These are phyloP conservation scores for Trichonephila clavipes DNA, from an alignment of 1,140 invertebrate genomes.

Conservation along the genomic window DNA sequence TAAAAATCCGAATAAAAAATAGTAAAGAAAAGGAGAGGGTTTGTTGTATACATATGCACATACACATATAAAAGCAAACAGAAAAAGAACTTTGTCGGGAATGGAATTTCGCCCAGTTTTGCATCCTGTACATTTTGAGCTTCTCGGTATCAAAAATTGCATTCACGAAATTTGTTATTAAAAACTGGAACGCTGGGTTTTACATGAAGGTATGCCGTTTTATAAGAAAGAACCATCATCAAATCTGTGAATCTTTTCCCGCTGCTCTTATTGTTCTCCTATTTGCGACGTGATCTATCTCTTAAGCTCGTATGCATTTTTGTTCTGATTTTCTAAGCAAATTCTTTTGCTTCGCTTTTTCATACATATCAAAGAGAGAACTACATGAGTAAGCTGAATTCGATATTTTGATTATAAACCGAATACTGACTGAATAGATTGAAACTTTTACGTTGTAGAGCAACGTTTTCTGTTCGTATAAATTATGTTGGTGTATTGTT, in stretches of 20 bases:
- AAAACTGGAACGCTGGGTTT: background rate
- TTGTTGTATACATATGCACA: constrained; percentile 13
- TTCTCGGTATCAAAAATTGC: constrained; percentile 38
- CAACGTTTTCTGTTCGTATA: too few relatives aligned
- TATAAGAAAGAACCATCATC: constrained; percentile 27
- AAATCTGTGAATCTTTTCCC: background rate
- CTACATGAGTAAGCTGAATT: too few relatives aligned
- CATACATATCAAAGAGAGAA: too few relatives aligned
- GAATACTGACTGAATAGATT: too few relatives aligned
- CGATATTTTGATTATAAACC: too few relatives aligned
- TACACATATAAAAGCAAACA: background rate
- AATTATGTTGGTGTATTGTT: too few relatives aligned
- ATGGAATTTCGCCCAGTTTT: constrained; percentile 33
- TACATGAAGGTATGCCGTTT: constrained; percentile 12
- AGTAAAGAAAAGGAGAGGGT: background rate
- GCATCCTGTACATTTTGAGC: constrained; percentile 34
- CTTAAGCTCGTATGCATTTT: background rate
- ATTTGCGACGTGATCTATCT: background rate
- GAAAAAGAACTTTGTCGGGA: background rate
- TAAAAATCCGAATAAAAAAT: constrained; percentile 30
- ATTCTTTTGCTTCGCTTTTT: background rate
- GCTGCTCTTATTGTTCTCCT: background rate
- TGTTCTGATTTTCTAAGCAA: background rate
- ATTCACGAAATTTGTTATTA: constrained; percentile 36
- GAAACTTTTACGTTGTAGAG: too few relatives aligned